Base-by-base conservation (phyloP, 2,797 vertebrate species). In the Danio jaintianensis region DNA sequence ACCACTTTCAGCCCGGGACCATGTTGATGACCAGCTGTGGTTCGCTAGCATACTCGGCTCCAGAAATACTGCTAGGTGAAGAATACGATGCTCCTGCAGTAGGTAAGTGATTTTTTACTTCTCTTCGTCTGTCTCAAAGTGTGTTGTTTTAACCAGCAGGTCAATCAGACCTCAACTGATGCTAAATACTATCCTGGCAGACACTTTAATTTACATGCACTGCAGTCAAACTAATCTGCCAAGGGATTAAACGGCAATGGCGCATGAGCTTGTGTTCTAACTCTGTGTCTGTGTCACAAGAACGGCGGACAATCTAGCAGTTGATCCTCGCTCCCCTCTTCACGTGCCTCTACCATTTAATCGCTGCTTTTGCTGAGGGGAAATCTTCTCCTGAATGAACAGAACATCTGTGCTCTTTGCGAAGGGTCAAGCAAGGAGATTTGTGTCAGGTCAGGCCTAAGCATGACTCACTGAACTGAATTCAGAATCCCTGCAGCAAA, bases 1-100 rank as follows among this genome's bases (percentile, higher is more conserved):
- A 96, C 89, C 91, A 89, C 77, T 97, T 96, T 88, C 93, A 96
- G 58, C 96, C 96, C 0, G 96, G 96, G 68, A 95, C 92, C 62
- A 95, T 96, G 95, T 89, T 97, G 81, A 94, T 94, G 80, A 97
- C 96, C 53, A 96, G 95, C 91, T 97, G 96, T 0, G 96, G 96
- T 22, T 97, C 96, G 0, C 90, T 96, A 89, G 96, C 95, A 0
- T 96, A 96, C 87, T 96, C 96, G 0, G 96, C 96, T 0, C 96
- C 96, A 0, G 96, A 96, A 91, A 96, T 97, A 77, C 92, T 97
- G 75, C 91, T 97, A 3, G 96, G 96, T 61, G 96, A 96, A 0
- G 94, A 96, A 86, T 97, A 97, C 0, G 93, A 96, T 0, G 95
- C 96, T 7, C 96, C 96, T 0, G 95, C 96, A 67, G 95, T 96